Conservation (phyloP, 2,797 vertebrate genomes). For the Spinibarbus caldwelli region DNA sequence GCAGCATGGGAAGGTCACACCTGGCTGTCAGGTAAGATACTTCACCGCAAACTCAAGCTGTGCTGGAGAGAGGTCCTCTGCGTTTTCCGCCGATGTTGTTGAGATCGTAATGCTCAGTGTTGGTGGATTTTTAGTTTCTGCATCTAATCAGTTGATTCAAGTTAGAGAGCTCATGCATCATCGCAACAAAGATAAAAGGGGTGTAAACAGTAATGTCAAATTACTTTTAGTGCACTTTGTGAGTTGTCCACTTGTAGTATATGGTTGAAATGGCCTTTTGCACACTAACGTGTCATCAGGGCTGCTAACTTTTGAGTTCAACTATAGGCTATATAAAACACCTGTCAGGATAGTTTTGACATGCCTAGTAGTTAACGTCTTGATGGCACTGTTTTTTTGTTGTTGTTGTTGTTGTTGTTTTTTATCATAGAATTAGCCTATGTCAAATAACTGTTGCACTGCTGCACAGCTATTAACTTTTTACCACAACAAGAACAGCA, state of each 20-base stretch:
- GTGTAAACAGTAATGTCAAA: background rate
- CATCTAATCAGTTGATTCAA: background rate
- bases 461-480: too few species aligned
- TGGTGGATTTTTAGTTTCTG: background rate
- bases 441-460: background rate
- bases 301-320: background rate
- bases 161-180: background rate
- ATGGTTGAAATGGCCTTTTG: too few species aligned
- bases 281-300: background rate
- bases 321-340: background rate
- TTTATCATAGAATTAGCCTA: background rate
- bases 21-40: slow-evolving; percentile 30
- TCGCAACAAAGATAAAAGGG: background rate
- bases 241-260: background rate
- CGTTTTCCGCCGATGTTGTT: background rate
- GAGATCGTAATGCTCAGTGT: background rate
- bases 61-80: background rate
- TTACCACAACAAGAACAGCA: background rate
- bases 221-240: background rate
- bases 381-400: background rate
- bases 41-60: background rate
- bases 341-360: background rate
- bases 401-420: too few species aligned
- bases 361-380: background rate
- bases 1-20: background rate